Evolutionary conservation across 1,140 invertebrate species (phyloP).

Genomic region (Caenorhabditis briggsae): DNA sequence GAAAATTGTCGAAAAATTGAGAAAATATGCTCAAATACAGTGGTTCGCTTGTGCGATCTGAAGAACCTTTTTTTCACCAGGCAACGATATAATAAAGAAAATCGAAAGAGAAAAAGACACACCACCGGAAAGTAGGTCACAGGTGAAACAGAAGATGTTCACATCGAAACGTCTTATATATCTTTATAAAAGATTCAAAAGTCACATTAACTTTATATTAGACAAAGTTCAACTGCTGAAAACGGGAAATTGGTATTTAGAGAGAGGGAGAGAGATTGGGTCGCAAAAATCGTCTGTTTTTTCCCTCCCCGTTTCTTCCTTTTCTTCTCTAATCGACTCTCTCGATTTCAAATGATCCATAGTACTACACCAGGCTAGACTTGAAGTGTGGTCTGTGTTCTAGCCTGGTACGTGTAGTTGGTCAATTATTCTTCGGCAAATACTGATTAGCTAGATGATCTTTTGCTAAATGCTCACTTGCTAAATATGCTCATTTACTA

Average conservation of each 20-base stretch:
- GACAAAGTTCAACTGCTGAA: not conserved
- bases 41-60: no score
- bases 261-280: not conserved
- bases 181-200: not conserved
- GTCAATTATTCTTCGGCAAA: not conserved
- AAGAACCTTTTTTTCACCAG: no score
- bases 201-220: conserved; percentile 14
- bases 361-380: not conserved
- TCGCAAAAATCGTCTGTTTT: conserved; percentile 6
- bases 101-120: no score
- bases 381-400: conserved; percentile 52
- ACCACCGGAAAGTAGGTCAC: not conserved
- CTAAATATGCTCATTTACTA: no score
- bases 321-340: conserved; percentile 3
- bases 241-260: not conserved
- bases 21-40: not conserved
- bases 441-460: no score
- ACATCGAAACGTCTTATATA: no score
- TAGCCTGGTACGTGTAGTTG: conserved; percentile 17
- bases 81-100: no score
- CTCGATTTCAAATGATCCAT: not conserved
- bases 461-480: no score
- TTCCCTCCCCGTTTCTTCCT: not conserved
- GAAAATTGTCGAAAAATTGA: not conserved
- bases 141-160: no score